Conservation (phyloP, 2,113 vertebrate species). For the Cyanoderma ruficeps region DNA sequence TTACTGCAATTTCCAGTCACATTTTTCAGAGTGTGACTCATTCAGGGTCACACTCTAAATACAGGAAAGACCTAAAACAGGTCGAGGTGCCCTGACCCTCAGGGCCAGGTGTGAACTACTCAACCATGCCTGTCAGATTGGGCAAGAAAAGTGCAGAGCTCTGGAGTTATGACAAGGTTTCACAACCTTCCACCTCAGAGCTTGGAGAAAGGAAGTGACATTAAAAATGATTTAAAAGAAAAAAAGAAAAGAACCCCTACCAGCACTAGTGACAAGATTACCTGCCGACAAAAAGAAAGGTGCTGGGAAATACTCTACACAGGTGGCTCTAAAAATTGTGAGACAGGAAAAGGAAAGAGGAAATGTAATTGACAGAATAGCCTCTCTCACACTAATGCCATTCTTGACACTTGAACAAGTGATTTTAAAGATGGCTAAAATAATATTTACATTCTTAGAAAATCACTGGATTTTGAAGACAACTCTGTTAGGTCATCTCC, state of each 20-base stretch:
- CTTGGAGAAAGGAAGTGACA: neutral
- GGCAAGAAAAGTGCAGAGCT: neutral
- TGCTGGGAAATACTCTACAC: neutral
- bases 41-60: neutral
- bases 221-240: neutral
- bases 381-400: neutral
- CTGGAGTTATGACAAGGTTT: neutral
- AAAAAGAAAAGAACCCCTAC: neutral
- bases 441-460: slow-evolving; percentile 36
- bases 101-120: neutral
- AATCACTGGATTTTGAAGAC: slow-evolving; percentile 40
- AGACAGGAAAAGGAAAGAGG: neutral
- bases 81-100: slow-evolving; percentile 18
- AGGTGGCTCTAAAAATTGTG: neutral
- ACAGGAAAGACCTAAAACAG: neutral
- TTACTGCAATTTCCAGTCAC: neutral
- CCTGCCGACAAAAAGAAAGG: neutral
- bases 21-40: slow-evolving; percentile 16
- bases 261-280: neutral
- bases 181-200: neutral
- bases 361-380: slow-evolving; percentile 1
- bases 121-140: neutral
- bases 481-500: neutral
- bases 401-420: slow-evolving; percentile 49
- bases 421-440: slow-evolving; percentile 41